A percentile compares a stretch with the other conserved stretches of the same genome.
These are phyloP conservation scores for Hippocampus mohnikei DNA, from an alignment of 2,113 vertebrate species.

Conservation along the genomic window DNA sequence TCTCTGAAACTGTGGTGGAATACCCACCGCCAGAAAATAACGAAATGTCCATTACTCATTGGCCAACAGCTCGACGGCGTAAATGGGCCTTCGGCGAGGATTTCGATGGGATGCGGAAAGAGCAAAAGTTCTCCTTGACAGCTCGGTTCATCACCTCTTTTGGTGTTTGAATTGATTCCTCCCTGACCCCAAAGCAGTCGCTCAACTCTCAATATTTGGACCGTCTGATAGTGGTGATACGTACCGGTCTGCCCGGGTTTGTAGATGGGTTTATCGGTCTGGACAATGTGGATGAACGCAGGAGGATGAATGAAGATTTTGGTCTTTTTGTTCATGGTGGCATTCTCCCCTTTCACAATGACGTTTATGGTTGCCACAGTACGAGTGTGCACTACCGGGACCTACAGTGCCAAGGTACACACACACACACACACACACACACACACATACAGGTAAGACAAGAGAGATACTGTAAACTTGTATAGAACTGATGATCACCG, in stretches of 20 bases:
- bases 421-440: conserved; percentile 9
- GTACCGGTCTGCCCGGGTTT: conserved; percentile 71
- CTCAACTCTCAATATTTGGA: neutral
- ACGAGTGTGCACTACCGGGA: conserved; percentile 36
- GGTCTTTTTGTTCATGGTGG: conserved; percentile 23
- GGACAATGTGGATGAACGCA: conserved; percentile 48
- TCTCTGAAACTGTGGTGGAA: no score
- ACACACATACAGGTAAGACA: no score
- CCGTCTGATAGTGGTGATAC: neutral
- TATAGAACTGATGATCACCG: neutral
- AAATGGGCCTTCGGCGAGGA: no score
- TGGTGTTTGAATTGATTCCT: no score
- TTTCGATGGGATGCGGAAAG: no score
- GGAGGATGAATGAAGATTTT: conserved; percentile 54
- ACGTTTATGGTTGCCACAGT: conserved; percentile 43
- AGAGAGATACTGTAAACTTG: neutral
- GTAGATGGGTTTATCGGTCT: conserved; percentile 73
- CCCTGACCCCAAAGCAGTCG: neutral
- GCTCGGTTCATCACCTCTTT: neutral
- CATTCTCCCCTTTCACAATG: conserved; percentile 8
- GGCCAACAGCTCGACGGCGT: no score
- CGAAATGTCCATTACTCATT: no score
- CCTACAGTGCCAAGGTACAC: conserved; percentile 50
- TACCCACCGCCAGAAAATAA: no score
- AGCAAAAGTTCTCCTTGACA: neutral